Base-by-base conservation (phyloP, 2,113 vertebrate species). In the Coregonus clupeaformis region DNA sequence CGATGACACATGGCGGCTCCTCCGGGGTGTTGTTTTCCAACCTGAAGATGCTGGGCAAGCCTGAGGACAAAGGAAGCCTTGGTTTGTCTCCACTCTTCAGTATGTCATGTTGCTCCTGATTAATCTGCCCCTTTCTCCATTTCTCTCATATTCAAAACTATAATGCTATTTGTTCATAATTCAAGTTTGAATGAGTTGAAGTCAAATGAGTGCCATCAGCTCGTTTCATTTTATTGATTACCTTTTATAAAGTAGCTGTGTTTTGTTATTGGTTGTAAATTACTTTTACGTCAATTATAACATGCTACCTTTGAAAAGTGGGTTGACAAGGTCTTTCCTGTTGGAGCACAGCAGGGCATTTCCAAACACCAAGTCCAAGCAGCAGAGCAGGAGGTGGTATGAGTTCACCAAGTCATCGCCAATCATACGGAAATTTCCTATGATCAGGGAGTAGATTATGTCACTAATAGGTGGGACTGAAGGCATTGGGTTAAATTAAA, bases 361-460 rank as follows among this genome's bases (percentile, higher is more conserved):
- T 45, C 94, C 93, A 91, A 97, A 99, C 87, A 96, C 93, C 87
- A 99, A 85, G 88, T 99, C 98, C 94, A 99, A 91, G 88, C 98
- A 98, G 93, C 97, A 99, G 69, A 99, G 94, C 90, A 99, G 94
- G 76, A 99, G 95, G 91, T 99, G 98, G 86, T 99, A 99, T 27
- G 96, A 99, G 88, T 99, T 99, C 83, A 99, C 97, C 89, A 99
- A 94, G 92, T 99, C 97, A 80, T 98, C 97, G 1, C 97, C 97
- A 78, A 99, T 99, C 96, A 98, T 98, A 77, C 89, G 92, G 90
- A 99, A 99, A 93, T 99, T 99, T 73, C 96, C 98, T 99, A 88
- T 12, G 7, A 5, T 70, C 18, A 18, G 63, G 22, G 3, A 29
- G 3, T 62, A n/a, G 22, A 62, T n/a, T 6, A 9, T n/a, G 60